A percentile compares a stretch with the other conserved stretches of the same genome.
Evolutionary conservation across 2,888 invertebrate genomes (phyloP).

Genomic region (Sminthurinus aureus): DNA sequence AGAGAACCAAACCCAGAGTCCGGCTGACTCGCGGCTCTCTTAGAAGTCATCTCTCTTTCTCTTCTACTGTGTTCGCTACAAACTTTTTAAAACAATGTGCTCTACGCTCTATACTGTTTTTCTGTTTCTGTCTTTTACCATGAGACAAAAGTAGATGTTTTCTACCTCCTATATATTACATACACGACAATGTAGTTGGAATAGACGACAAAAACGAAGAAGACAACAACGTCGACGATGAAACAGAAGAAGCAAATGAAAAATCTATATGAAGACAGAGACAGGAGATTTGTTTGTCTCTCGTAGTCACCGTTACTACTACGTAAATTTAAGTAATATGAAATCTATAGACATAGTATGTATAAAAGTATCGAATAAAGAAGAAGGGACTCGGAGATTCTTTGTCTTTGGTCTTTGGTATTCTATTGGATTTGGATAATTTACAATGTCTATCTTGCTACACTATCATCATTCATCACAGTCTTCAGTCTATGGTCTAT

Average conservation of each 20-base stretch:
- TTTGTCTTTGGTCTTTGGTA: no score
- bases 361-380: no score
- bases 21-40: slow-evolving; percentile 25
- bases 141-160: background rate
- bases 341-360: no score
- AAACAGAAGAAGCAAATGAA: no score
- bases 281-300: background rate
- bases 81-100: slow-evolving; percentile 30
- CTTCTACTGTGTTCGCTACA: background rate
- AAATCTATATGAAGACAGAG: background rate
- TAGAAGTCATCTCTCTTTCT: slow-evolving; percentile 28
- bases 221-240: background rate
- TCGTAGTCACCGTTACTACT: no score
- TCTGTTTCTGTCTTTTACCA: background rate
- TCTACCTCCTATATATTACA: background rate
- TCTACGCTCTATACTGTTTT: background rate
- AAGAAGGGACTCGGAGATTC: no score
- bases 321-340: no score
- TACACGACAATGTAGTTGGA: background rate
- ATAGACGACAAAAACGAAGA: background rate
- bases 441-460: slow-evolving; percentile 27
- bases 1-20: slow-evolving; percentile 7
- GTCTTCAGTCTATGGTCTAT: background rate
- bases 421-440: background rate
- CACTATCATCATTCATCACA: slow-evolving; percentile 39